Evolutionary conservation across 2,888 invertebrate species (phyloP), one percentile per base, ranked within the genome.

Genomic region (Amphipyra berbera): DNA sequence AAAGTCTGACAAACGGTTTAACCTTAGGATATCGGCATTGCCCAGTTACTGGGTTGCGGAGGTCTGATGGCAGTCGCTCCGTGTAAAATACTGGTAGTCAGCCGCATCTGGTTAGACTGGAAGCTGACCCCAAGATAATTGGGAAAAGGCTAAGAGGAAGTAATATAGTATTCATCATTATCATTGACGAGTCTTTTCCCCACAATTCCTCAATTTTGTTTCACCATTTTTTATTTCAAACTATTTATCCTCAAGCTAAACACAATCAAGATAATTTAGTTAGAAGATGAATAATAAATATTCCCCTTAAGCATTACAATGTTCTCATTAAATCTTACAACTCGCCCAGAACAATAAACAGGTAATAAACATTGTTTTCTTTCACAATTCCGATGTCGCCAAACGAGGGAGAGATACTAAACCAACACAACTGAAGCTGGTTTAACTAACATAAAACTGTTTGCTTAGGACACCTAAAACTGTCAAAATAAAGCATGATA

Each of bases 401-500:
- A 15, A 53, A 61, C 37, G 61, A 71, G 61, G 41, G 35, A 70
- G 42, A 33, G 42, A 72, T 60, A 71, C 56, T 57, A 46, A 70
- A 70, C 60, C 56, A 52, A 60, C 53, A 53, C 38, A 70, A 70
- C 59, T 60, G 64, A 64, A 70, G 48, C 40, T 40, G 38, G 10
- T 59, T 63, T 63, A 68, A 62, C 62, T 62, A 10, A 62, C 37
- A 65, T 70, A 69, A 55, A 65, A 65, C 65, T 70, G 64, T 70
- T 71, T 66, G 61, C 50, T 71, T 70, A 61, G 53, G 61, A 61
- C 61, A 61, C 56, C 61, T 55, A 47, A 66, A 71, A 68, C 62
- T 67, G 60, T 59, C 61, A 62, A 38, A 64, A 56, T 76, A 68
- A 63, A 76, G 60, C 30, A 71, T 71, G 74, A 68, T 58, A 60